Evolutionary conservation across 2,113 vertebrate species (phyloP), one percentile per base, ranked within the genome.

Genomic region (Centropus bengalensis): DNA sequence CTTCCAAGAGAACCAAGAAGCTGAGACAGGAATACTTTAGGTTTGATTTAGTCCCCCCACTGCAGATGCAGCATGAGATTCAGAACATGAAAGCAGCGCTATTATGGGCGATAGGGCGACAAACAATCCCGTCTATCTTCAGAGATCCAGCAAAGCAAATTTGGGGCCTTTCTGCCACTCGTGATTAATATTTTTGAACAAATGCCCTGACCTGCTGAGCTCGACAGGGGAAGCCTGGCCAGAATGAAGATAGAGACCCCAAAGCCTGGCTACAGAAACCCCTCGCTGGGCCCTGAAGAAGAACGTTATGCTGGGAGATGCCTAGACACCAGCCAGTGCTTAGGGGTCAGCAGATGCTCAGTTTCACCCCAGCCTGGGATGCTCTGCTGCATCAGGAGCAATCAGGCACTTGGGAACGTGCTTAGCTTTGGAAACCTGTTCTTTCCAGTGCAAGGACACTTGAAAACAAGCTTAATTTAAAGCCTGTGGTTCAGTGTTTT

Each of bases 71-170:
- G 56, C 54, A 30, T 3, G 5, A 33, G 51, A 33, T 21, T 40
- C 5, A 12, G 67, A n/a, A n/a, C 2, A 0, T 1, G 11, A 33
- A 54, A 71, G 70, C 67, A 30, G 59, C 0, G 26, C 33, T 33
- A 38, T 5, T 6, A 8, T 4, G 10, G 80, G 67, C 14, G 85
- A 66, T 1, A 10, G 0, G 0, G 55, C 59, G 58, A 26, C 4
- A 23, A 32, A 9, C 2, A 16, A 13, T 2, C 38, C n/a, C 6
- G 0, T 0, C 1, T 9, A 20, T 10, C 54, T 33, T 30, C 7
- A 11, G 74, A 30, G 40, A 27, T 6, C 32, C 4, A 12, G n/a
- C 2, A 23, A 80, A 40, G 5, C 7, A 16, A 40, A 27, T 6
- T 4, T 5, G 6, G 14, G 74, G 45, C 23, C 32, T 38, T 28